Conservation (phyloP, 64 coral and sea anemone species). For the Hydrozoanthus tunicans region DNA sequence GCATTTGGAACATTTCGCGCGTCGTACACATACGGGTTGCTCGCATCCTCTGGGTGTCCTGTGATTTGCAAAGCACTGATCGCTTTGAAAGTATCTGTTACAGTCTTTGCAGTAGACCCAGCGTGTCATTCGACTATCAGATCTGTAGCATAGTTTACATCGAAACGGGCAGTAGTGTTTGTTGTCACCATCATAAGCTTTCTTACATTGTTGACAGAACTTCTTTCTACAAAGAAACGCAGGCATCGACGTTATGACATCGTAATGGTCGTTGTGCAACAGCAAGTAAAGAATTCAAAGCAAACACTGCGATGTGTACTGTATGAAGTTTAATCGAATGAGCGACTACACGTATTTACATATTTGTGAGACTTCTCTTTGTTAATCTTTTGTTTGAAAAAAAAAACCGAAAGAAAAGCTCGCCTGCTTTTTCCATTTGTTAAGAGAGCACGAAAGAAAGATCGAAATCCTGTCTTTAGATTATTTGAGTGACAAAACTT, state of each 20-base stretch:
- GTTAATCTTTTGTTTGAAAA: no score
- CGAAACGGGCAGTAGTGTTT: not conserved
- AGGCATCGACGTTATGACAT: slow-evolving; percentile 37
- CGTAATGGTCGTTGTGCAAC: slow-evolving; percentile 30
- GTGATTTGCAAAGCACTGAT: slow-evolving; percentile 33
- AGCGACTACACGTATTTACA: no score
- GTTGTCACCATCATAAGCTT: slow-evolving; percentile 23
- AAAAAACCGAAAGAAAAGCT: no score
- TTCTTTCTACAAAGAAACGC: slow-evolving; percentile 37
- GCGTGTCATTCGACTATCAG: not conserved
- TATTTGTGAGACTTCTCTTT: no score
- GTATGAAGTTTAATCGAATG: no score
- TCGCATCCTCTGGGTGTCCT: not conserved
- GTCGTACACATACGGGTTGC: not conserved
- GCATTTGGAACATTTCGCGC: slow-evolving; percentile 17
- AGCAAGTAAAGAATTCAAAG: not conserved
- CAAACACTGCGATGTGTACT: no score
- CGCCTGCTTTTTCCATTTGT: no score
- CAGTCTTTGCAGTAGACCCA: slow-evolving; percentile 36
- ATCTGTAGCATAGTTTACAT: no score
- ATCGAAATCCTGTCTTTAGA: no score
- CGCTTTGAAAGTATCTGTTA: slow-evolving; percentile 43
- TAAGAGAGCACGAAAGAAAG: no score
- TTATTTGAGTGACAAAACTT: no score
- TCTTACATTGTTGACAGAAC: slow-evolving; percentile 53